Evolutionary conservation across 2,113 vertebrate species (phyloP).

Genomic region (Eurystomus gularis): DNA sequence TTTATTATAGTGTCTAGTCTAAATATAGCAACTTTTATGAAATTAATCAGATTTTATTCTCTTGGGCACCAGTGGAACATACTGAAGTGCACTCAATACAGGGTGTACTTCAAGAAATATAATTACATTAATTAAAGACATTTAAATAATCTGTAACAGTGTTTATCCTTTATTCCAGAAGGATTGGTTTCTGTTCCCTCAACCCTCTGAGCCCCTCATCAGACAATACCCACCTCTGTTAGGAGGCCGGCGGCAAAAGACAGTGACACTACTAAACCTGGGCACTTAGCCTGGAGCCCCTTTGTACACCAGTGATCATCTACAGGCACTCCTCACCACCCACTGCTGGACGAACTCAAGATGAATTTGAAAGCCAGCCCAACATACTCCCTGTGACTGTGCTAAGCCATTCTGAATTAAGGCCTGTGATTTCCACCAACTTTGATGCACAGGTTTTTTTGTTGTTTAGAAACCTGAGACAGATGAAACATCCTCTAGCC

Average conservation of each 20-base stretch:
- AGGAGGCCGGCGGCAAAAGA: not conserved
- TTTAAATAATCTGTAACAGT: not conserved
- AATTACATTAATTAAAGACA: not conserved
- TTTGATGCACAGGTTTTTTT: not conserved
- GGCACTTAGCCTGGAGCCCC: not conserved
- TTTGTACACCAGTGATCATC: not conserved
- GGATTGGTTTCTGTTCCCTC: not conserved
- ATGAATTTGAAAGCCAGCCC: not conserved
- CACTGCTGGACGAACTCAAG: not conserved
- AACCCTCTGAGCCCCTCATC: not conserved
- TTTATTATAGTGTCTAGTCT: not conserved
- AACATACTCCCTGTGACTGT: not conserved
- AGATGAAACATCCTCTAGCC: not conserved
- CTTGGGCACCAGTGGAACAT: not conserved
- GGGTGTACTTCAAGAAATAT: not conserved
- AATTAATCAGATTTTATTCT: conserved; percentile 10
- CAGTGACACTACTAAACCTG: not conserved
- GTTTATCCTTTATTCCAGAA: not conserved
- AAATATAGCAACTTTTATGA: not conserved
- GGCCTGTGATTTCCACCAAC: not conserved
- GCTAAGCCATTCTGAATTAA: not conserved
- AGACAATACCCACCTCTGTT: fast-evolving
- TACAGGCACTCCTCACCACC: not conserved
- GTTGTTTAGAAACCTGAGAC: not conserved
- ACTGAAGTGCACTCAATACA: not conserved